phyloP scores from a whole-genome alignment of 1,140 invertebrate species.

The Phortica variegata region DNA sequence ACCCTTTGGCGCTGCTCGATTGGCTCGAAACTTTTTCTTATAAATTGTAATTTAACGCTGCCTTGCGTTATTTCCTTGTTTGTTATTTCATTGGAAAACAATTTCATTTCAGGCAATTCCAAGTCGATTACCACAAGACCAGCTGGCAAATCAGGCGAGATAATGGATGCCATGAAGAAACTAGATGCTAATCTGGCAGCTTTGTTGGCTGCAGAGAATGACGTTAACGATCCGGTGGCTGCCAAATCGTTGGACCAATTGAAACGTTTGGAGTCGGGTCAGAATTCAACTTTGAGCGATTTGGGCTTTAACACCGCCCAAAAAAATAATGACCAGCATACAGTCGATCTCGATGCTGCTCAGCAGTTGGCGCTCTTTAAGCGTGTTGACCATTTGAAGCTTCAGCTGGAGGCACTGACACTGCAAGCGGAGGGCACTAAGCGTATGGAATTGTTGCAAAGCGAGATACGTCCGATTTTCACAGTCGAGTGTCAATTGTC shows the following conservation, averaged over 20 bases:
- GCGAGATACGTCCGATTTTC: constrained; percentile 46
- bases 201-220: constrained; percentile 35
- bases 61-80: no score
- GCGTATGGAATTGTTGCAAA: constrained; percentile 46
- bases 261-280: constrained; percentile 27
- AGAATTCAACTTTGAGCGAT: no score
- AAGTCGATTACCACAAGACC: neutral
- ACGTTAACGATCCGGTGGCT: constrained; percentile 18
- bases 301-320: no score
- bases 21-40: no score
- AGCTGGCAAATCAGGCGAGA: constrained; percentile 21
- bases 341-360: neutral
- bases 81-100: no score
- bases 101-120: no score
- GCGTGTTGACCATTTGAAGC: constrained; percentile 32
- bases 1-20: no score
- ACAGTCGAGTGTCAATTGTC: constrained; percentile 50
- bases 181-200: constrained; percentile 46
- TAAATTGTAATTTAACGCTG: no score
- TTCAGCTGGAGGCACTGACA: constrained; percentile 46
- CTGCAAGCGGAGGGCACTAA: constrained; percentile 47
- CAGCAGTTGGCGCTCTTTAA: constrained; percentile 29
- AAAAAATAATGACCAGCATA: no score
- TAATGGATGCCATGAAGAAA: constrained; percentile 55
- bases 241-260: constrained; percentile 21